Percentiles rank a stretch among this genome's conserved stretches.
Conservation (phyloP, 2,113 vertebrate genomes). For the Pachycephala philippinensis region DNA sequence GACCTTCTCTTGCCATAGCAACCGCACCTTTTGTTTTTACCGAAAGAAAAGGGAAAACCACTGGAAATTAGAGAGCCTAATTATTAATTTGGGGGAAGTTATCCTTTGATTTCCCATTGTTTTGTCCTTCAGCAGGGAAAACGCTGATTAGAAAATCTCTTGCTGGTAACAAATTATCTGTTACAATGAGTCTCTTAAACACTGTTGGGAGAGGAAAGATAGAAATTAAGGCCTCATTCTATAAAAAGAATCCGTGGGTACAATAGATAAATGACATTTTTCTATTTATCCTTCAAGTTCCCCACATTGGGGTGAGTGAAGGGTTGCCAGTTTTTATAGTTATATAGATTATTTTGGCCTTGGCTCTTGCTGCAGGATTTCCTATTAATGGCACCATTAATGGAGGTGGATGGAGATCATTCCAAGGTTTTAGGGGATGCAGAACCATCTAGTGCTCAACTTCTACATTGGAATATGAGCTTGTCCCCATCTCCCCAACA, state of each 20-base stretch:
- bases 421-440: background rate
- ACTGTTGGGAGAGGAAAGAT: background rate
- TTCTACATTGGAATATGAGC: accelerated
- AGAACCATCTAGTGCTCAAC: background rate
- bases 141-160: background rate
- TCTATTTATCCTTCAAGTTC: background rate
- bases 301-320: background rate
- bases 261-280: background rate
- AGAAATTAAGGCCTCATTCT: background rate
- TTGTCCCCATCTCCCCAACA: background rate
- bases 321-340: background rate
- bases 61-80: background rate
- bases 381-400: background rate
- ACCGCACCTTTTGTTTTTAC: background rate
- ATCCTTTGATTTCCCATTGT: background rate
- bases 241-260: background rate
- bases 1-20: slow-evolving; percentile 9
- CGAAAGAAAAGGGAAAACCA: background rate
- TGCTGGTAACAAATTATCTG: background rate
- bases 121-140: background rate
- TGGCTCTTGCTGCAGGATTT: background rate
- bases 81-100: slow-evolving; percentile 8
- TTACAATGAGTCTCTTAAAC: background rate
- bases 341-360: background rate
- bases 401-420: background rate